Evolutionary conservation across 2,888 invertebrate species (phyloP).

Genomic region (Plusia festucae): DNA sequence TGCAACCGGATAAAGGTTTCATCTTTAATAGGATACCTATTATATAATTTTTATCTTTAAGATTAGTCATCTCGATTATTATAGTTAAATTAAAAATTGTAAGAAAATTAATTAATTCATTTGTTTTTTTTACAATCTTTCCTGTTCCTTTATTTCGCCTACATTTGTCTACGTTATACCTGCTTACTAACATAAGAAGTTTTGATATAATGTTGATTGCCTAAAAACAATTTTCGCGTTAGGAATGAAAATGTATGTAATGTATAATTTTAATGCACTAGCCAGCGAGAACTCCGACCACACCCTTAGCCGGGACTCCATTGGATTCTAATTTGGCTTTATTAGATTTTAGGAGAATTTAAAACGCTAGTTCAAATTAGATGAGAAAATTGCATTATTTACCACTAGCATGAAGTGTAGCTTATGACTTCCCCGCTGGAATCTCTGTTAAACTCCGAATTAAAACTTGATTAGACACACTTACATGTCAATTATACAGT

Average conservation of each 20-base stretch:
- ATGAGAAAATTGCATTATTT: conserved; percentile 78
- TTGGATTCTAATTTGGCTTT: conserved; percentile 83
- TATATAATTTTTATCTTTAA: too few relatives aligned
- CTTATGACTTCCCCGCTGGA: conserved; percentile 66
- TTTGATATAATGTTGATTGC: too few relatives aligned
- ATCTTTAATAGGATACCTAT: background rate
- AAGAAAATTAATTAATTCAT: too few relatives aligned
- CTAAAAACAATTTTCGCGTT: background rate
- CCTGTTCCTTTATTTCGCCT: too few relatives aligned
- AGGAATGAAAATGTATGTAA: background rate
- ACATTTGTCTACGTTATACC: too few relatives aligned
- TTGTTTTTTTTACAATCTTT: too few relatives aligned
- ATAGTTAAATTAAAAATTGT: too few relatives aligned
- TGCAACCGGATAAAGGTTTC: background rate
- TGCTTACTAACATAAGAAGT: too few relatives aligned
- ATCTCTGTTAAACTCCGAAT: conserved; percentile 62
- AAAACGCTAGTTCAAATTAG: conserved; percentile 79
- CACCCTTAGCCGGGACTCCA: conserved; percentile 66
- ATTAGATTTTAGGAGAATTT: conserved; percentile 85
- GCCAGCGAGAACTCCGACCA: conserved; percentile 40
- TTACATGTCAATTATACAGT: conserved; percentile 56
- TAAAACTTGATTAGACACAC: conserved; percentile 47
- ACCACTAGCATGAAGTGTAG: conserved; percentile 68
- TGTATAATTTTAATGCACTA: background rate
- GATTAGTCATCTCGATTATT: too few relatives aligned